These are phyloP conservation scores for Aleadryas rufinucha DNA, from an alignment of 2,113 vertebrate species.

Conservation along the genomic window DNA sequence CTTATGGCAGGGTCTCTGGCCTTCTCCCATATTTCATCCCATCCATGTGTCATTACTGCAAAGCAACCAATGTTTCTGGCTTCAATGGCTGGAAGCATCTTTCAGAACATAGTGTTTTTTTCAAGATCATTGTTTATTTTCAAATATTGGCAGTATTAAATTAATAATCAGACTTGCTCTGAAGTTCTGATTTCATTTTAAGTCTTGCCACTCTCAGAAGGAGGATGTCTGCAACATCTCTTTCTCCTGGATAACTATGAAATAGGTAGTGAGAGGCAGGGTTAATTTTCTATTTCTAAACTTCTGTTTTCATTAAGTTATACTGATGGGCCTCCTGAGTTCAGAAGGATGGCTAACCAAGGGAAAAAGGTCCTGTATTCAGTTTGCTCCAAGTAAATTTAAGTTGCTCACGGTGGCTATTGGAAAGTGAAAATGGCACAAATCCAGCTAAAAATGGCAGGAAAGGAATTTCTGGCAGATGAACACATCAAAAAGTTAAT, in stretches of 20 bases:
- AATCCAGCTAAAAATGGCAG: background rate
- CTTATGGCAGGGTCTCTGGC: background rate
- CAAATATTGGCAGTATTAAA: background rate
- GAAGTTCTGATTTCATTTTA: background rate
- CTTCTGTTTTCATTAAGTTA: background rate
- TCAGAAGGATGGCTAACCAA: background rate
- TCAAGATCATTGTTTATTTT: background rate
- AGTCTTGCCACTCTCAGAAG: background rate
- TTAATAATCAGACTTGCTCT: background rate
- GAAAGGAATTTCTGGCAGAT: background rate
- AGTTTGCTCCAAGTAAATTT: background rate
- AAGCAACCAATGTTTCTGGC: background rate
- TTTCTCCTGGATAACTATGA: background rate
- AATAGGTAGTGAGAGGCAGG: background rate
- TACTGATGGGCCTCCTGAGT: background rate
- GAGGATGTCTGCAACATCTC: background rate
- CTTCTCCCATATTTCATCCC: background rate
- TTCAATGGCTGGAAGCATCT: background rate
- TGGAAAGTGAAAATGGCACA: background rate
- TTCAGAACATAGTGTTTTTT: background rate
- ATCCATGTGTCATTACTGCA: background rate
- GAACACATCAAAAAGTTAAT: background rate
- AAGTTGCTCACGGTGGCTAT: accelerated
- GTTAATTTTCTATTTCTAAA: background rate
- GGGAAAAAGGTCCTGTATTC: background rate